Evolutionary conservation across 1,140 invertebrate genomes (phyloP), one percentile per base, ranked within the genome.

Genomic region (Heterodera schachtii): DNA sequence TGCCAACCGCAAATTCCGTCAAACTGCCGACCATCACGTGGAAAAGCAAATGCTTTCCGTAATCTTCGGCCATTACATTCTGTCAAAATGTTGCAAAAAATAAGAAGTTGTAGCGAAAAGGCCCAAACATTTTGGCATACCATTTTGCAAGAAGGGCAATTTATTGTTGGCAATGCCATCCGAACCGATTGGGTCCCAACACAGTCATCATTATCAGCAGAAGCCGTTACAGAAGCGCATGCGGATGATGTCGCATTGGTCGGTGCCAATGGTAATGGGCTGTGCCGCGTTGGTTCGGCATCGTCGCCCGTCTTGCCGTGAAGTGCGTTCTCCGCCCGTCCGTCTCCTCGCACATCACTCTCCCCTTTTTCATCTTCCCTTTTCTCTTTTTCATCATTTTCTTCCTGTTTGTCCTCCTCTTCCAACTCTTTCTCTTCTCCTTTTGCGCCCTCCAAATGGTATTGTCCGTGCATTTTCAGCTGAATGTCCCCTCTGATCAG

Each of bases 381-480:
- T 31, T 31, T 11, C 11, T 11, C 49, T 8, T 11, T 52, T 8
- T 0, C 49, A 52, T 52, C 11, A 52, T 52, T 2, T 8, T 52
- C 11, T 8, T 19, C 57, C 11, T 64, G 11, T 19, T 19, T 19
- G 57, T 11, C 57, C 13, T 19, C 5, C 2, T 64, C 57, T 19
- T 11, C 57, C 13, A 3, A 2, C 2, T 64, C 57, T 19, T 13
- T 64, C 57, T 4, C 57, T 19, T 64, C 57, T 64, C 19, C 16
- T 64, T 13, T 4, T 64, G 57, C 57, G 57, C 5, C 57, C 4
- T 19, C n/a, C 83, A 85, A 31, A 60, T 85, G 84, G 43, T 88
- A 85, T 73, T 81, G 52, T 8, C 77, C 86, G 76, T 85, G 84
- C 69, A 87, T 57, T 52, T 70, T 64, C 8, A 85, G 41, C 46